Evolutionary conservation across 2,113 vertebrate genomes (phyloP), one percentile per base, ranked within the genome.

Genomic region (Myrmophylax atrothorax): DNA sequence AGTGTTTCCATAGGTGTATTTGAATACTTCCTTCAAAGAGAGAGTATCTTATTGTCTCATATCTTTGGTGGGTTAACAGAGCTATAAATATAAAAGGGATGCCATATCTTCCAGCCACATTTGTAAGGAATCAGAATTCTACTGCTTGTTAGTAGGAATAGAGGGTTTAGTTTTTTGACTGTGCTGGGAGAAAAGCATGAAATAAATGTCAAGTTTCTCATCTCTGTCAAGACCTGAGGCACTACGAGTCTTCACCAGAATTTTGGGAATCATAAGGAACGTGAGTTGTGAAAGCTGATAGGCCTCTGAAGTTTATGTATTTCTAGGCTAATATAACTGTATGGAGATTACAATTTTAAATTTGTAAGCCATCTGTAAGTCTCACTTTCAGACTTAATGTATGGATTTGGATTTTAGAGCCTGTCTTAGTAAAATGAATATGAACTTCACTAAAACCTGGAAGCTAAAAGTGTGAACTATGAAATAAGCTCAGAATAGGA

Each of bases 291-390:
- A 88, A 93, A 91, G 53, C 19, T 55, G 50, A 24, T 66, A 38
- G 63, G 9, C 33, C 55, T 58, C 8, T 38, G n/a, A 74, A 77
- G 42, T 88, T 88, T 66, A 33, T 50, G 35, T 66, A 55, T 92
- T 91, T 69, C 59, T 50, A 80, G 55, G 38, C 37, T 66, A 22
- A 46, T 28, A 38, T 38, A 89, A 52, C 55, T 47, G 25, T 35
- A 9, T 37, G 29, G 25, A 77, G 68, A 83, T 90, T 75, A 67
- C 3, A 74, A 88, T 67, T 90, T 94, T 35, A 80, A 92, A 94
- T 89, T 84, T 66, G 49, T 73, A 38, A 96, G 67, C 83, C 88
- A 94, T 96, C 88, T 97, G 95, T 53, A 93, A 95, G 49, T 92
- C 72, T 84, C 79, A 88, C 82, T 93, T 96, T 74, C 37, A 92